These are phyloP conservation scores for Limnodromus scolopaceus DNA, from an alignment of 2,797 vertebrate genomes.

Conservation along the genomic window DNA sequence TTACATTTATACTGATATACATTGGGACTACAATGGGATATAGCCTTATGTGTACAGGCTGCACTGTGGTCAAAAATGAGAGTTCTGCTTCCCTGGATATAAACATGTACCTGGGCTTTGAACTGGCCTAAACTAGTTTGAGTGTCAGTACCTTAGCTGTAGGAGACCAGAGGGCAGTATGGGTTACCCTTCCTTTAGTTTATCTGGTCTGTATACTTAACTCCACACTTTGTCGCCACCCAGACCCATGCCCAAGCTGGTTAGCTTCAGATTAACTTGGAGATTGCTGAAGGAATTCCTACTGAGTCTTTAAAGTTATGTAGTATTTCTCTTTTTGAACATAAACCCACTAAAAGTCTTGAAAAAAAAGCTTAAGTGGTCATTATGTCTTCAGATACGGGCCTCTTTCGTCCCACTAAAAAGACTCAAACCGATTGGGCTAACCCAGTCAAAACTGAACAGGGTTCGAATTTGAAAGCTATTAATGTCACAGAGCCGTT, in stretches of 20 bases:
- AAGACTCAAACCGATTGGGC: background rate
- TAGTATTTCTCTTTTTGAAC: background rate
- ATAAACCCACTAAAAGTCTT: accelerated
- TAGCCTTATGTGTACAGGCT: background rate
- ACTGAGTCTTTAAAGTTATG: background rate
- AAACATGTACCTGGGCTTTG: background rate
- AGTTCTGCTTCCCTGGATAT: background rate
- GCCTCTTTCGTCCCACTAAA: background rate
- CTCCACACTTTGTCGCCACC: background rate
- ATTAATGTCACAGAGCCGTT: background rate
- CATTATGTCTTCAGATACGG: background rate
- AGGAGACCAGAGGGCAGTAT: background rate
- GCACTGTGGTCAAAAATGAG: background rate
- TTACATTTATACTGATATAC: background rate
- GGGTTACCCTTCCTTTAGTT: background rate
- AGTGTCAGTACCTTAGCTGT: accelerated
- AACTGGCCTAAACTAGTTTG: background rate
- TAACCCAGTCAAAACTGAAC: background rate
- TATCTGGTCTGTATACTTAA: background rate
- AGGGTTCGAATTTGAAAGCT: background rate
- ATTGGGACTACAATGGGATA: background rate
- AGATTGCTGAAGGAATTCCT: background rate
- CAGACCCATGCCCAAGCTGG: accelerated
- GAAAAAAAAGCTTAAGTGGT: background rate
- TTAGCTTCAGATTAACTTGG: background rate